A percentile compares a stretch with the other conserved stretches of the same genome.
Evolutionary conservation across 92 coral and sea anemone species (phyloP).

Genomic region (Zoanthus solanderi): DNA sequence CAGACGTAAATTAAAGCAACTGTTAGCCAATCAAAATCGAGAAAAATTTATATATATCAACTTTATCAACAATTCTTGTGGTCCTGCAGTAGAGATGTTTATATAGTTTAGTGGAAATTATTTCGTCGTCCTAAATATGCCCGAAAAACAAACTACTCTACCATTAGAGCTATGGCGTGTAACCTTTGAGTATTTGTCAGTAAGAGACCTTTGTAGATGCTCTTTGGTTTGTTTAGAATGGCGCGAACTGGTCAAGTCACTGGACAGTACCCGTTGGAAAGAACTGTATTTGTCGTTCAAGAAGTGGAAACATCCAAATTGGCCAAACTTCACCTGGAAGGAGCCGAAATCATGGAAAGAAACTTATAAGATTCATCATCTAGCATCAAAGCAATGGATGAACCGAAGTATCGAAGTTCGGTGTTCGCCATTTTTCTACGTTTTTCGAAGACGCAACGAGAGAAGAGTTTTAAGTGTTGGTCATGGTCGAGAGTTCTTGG

Average conservation of each 20-base stretch:
- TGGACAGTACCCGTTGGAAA: slow-evolving; percentile 97
- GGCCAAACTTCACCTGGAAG: slow-evolving; percentile 88
- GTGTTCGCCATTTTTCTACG: slow-evolving; percentile 82
- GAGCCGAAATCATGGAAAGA: slow-evolving; percentile 97
- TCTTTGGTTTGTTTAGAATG: slow-evolving; percentile 94
- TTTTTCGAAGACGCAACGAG: slow-evolving; percentile 77
- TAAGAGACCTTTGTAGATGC: slow-evolving; percentile 90
- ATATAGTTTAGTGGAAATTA: background rate
- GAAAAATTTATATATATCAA: slow-evolving; percentile 10
- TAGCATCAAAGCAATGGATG: slow-evolving; percentile 95
- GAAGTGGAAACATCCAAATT: slow-evolving; percentile 97
- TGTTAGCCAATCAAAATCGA: slow-evolving; percentile 22
- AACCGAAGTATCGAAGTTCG: slow-evolving; percentile 85
- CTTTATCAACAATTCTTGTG: slow-evolving; percentile 6
- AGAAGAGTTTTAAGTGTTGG: slow-evolving; percentile 83
- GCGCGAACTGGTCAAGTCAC: slow-evolving; percentile 95
- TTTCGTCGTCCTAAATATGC: slow-evolving; percentile 55
- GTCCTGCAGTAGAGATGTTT: background rate
- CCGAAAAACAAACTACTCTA: slow-evolving; percentile 81
- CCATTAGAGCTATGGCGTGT: slow-evolving; percentile 97
- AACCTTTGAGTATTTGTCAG: slow-evolving; percentile 80
- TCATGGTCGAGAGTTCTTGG: slow-evolving; percentile 68
- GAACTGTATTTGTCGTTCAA: slow-evolving; percentile 82
- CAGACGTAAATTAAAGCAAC: slow-evolving; percentile 2
- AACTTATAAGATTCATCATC: slow-evolving; percentile 82